Evolutionary conservation across 2,113 vertebrate species (phyloP).

Genomic region (Brachypodius melanocephalos): DNA sequence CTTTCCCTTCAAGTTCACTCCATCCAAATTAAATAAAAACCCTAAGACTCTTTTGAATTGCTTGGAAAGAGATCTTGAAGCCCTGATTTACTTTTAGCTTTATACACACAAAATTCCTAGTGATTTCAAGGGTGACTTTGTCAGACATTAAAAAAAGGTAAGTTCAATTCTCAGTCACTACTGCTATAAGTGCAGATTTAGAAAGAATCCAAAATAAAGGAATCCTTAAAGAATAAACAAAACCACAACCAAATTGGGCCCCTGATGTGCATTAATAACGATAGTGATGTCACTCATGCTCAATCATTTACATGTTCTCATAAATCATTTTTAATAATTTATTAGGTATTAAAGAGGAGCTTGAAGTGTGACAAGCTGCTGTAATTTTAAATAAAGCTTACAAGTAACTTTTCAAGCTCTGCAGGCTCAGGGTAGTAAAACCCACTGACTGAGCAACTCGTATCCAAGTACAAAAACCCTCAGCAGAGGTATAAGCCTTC

Average conservation of each 20-base stretch:
- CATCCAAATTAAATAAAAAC: neutral
- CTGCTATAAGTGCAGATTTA: neutral
- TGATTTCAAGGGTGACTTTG: neutral
- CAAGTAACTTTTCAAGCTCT: conserved; percentile 18
- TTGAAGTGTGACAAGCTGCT: neutral
- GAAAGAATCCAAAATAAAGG: neutral
- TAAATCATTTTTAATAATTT: conserved; percentile 7
- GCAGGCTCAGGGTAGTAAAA: neutral
- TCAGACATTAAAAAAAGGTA: neutral
- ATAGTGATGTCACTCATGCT: neutral
- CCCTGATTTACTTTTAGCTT: neutral
- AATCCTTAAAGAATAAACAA: neutral
- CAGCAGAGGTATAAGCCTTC: neutral
- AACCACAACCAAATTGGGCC: neutral
- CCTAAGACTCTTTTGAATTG: neutral
- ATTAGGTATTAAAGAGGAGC: neutral
- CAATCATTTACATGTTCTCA: neutral
- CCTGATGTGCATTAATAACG: neutral
- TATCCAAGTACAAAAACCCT: neutral
- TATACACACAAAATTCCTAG: neutral
- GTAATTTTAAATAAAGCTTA: conserved; percentile 30
- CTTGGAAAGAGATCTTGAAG: neutral
- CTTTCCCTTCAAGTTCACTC: neutral
- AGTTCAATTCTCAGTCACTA: neutral
- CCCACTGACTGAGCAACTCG: neutral